Conservation (phyloP, 2,113 vertebrate genomes). For the Sterrhoptilus dennistouni region DNA sequence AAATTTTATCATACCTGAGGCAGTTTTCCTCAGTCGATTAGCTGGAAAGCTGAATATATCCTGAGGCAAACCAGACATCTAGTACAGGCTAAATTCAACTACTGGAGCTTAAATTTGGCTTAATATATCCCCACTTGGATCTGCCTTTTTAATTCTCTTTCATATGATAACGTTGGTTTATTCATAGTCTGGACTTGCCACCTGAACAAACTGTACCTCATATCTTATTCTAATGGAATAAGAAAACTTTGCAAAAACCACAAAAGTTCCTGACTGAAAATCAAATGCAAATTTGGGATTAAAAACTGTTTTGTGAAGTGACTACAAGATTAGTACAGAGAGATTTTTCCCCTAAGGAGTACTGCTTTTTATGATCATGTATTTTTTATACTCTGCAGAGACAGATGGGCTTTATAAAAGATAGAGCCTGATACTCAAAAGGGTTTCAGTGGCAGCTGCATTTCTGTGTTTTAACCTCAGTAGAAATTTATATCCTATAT, state of each 20-base stretch:
- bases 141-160: constrained; percentile 87
- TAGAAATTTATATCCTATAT: neutral
- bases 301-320: constrained; percentile 49
- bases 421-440: neutral
- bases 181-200: constrained; percentile 73
- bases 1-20: constrained; percentile 89
- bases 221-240: constrained; percentile 71
- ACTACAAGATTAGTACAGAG: neutral
- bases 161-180: constrained; percentile 77
- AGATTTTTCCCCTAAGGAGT: constrained; percentile 15
- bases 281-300: constrained; percentile 49
- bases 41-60: constrained; percentile 81
- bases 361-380: constrained; percentile 31
- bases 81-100: constrained; percentile 87
- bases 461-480: neutral
- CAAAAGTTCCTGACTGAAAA: constrained; percentile 63
- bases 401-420: constrained; percentile 56
- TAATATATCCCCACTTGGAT: constrained; percentile 95
- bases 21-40: constrained; percentile 79
- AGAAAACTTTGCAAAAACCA: constrained; percentile 65
- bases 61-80: constrained; percentile 85
- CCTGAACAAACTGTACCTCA: constrained; percentile 72
- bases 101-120: constrained; percentile 86
- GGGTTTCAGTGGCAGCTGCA: constrained; percentile 11
- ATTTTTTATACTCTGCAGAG: constrained; percentile 25